phyloP scores from a whole-genome alignment of 2,888 invertebrate genomes.

The Sarcophaga carnaria region DNA sequence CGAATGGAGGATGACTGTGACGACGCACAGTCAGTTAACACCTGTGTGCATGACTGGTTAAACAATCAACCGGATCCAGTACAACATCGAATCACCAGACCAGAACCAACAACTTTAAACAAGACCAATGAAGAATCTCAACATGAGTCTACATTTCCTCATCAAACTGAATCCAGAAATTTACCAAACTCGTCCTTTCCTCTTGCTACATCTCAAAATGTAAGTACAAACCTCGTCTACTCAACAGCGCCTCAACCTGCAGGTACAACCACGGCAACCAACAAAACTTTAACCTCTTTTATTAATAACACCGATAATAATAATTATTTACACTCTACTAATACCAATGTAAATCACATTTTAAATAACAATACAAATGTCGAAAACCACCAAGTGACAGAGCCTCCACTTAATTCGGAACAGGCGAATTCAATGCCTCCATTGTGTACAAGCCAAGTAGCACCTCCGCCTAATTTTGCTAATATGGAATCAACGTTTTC shows the following conservation, averaged over 20 bases:
- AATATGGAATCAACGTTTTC: too few species aligned
- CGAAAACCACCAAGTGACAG: neutral
- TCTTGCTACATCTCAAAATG: neutral
- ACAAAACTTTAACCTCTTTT: conserved; percentile 13
- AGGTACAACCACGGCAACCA: neutral
- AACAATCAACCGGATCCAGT: conserved; percentile 1
- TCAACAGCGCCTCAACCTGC: conserved; percentile 6
- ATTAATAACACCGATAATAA: conserved; percentile 16
- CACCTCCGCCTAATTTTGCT: too few species aligned
- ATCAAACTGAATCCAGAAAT: too few species aligned
- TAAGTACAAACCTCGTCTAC: conserved; percentile 18
- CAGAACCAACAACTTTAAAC: conserved; percentile 4
- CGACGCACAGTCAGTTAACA: neutral
- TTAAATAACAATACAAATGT: conserved; percentile 8
- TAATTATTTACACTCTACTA: conserved; percentile 15
- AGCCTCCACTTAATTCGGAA: neutral
- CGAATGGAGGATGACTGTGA: neutral
- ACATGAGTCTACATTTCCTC: neutral
- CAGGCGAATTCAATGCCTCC: neutral
- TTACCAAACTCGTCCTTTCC: too few species aligned
- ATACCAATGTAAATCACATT: neutral
- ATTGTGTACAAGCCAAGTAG: neutral
- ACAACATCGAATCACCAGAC: neutral
- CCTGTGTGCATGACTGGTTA: conserved; percentile 28
- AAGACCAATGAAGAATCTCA: neutral